Base-by-base conservation (phyloP, 1,140 invertebrate genomes). In the Pogonomyrmex californicus region DNA sequence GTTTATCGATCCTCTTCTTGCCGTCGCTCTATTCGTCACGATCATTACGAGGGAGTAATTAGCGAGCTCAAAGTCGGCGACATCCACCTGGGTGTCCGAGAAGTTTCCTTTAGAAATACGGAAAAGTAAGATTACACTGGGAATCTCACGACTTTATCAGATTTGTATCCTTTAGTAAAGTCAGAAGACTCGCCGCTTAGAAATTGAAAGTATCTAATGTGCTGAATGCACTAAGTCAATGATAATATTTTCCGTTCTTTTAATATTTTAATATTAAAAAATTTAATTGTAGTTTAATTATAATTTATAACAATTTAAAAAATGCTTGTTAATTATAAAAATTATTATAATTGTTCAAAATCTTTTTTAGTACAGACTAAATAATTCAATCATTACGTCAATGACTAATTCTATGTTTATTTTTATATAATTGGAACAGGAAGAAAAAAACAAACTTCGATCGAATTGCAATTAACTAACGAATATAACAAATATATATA, bases 11-110 rank as follows among this genome's bases (percentile, higher is more conserved):
- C 68, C 54, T 30, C 41, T 75, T 60, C 30, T 73, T 70, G 38
- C 54, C n/a, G n/a, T 56, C 10, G 68, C 68, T 83, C 79, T 83
- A 83, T 83, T 83, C 79, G 79, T 83, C 49, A 73, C 68, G 54
- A 83, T 75, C 56, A 44, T 83, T 83, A 83, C 54, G 54, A 12
- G 0, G 41, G 23, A 83, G 79, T 83, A 83, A 83, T 83, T 83
- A 83, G 68, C 54, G 30, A 83, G 41, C 79, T 75, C 54, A 83
- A 75, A 82, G 68, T 71, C 73, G 30, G 79, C 17, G 14, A 41
- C 54, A 82, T n/a, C 68, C 47, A 73, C 60, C 51, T 36, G 41
- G n/a, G 30, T 44, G 66, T 47, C 33, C 68, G n/a, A 54, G 54
- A 73, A 73, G 41, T 83, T 68, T 75, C 79, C 60, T 83, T 83